phyloP scores from a whole-genome alignment of 2,113 vertebrate species.

The Alethe castanea region DNA sequence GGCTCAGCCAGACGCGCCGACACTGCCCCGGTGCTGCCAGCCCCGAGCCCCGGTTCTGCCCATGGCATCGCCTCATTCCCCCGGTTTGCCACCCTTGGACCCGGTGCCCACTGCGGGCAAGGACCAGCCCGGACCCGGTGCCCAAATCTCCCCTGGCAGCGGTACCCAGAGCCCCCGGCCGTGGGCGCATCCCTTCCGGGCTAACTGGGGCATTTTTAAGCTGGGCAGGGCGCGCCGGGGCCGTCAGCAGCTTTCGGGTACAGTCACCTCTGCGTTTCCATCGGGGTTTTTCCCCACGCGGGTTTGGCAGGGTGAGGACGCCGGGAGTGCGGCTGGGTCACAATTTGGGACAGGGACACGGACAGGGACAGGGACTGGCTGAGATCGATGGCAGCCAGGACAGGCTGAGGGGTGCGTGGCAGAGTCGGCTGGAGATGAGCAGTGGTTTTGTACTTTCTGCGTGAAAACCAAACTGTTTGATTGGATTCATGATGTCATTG shows the following conservation, averaged over 20 bases:
- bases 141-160: neutral
- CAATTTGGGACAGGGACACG: fast-evolving
- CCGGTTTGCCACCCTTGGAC: neutral
- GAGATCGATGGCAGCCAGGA: neutral
- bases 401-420: fast-evolving
- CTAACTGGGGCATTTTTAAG: fast-evolving
- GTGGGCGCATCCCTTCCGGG: fast-evolving
- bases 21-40: neutral
- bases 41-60: neutral
- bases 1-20: neutral
- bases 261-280: fast-evolving
- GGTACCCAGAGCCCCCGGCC: neutral
- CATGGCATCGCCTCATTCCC: neutral
- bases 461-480: fast-evolving
- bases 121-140: neutral
- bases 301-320: fast-evolving
- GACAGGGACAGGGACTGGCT: neutral
- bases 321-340: fast-evolving
- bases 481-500: fast-evolving
- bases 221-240: neutral
- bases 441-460: fast-evolving
- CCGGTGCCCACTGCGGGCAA: neutral
- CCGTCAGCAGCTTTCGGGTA: fast-evolving
- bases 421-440: too few species aligned
- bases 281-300: neutral